Evolutionary conservation across 2,888 invertebrate species (phyloP).

Genomic region (Hyposoter dolosus): DNA sequence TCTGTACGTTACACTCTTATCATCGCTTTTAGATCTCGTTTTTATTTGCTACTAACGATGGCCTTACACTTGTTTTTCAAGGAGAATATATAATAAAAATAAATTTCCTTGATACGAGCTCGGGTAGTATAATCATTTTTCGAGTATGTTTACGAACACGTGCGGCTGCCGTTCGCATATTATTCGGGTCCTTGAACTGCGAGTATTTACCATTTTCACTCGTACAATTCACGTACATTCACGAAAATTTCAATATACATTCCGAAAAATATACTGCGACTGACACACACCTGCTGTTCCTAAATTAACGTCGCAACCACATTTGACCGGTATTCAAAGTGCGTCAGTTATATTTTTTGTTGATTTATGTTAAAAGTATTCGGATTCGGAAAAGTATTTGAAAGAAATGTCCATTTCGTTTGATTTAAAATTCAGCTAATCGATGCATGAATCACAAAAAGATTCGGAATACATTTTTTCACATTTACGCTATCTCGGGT

Average conservation of each 20-base stretch:
- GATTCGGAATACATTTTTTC: neutral
- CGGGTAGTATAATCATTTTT: neutral
- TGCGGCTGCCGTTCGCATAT: neutral
- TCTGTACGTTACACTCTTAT: neutral
- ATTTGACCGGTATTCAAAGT: neutral
- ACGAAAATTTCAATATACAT: neutral
- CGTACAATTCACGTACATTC: neutral
- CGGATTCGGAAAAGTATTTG: too few species aligned
- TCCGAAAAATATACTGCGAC: neutral
- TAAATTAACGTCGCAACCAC: neutral
- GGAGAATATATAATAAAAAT: neutral
- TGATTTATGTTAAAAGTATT: too few species aligned
- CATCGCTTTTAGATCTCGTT: neutral
- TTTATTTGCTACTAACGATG: neutral
- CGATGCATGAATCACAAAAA: too few species aligned
- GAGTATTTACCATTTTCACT: neutral
- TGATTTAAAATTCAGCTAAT: too few species aligned
- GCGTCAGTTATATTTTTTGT: neutral
- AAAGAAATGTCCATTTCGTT: too few species aligned
- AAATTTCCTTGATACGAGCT: neutral
- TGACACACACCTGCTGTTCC: neutral
- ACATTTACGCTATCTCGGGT: neutral
- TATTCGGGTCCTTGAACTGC: neutral
- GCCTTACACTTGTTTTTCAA: neutral
- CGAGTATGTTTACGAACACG: constrained; percentile 1